Conservation (phyloP, 1,140 invertebrate genomes). For the Bicyclus anynana region DNA sequence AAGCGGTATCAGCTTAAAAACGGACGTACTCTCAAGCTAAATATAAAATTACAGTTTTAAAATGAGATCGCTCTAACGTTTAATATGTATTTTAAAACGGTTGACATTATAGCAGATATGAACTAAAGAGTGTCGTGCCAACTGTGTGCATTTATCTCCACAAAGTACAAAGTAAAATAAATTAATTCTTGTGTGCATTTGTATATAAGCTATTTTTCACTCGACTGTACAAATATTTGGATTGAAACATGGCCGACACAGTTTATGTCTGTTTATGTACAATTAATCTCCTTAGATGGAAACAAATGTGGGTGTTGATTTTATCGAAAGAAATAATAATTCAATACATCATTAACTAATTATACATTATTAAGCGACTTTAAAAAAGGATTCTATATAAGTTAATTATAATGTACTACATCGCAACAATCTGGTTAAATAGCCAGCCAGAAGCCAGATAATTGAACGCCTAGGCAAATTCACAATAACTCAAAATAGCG, state of each 20-base stretch:
- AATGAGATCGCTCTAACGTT: no score
- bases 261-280: slow-evolving; percentile 4
- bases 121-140: slow-evolving; percentile 15
- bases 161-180: slow-evolving; percentile 14
- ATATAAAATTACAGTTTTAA: no score
- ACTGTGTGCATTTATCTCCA: slow-evolving; percentile 17
- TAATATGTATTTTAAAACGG: no score
- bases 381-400: no score
- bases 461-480: no score
- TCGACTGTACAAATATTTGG: slow-evolving; percentile 19
- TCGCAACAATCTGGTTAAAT: no score
- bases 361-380: neutral
- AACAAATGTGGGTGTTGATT: neutral
- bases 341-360: neutral
- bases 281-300: slow-evolving; percentile 1
- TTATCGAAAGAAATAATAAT: neutral
- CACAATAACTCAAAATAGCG: no score
- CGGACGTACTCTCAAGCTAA: no score
- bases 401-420: no score
- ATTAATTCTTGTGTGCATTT: slow-evolving; percentile 12
- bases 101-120: slow-evolving; percentile 17
- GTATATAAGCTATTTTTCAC: slow-evolving; percentile 16
- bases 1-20: no score
- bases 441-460: no score
- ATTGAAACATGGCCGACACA: slow-evolving; percentile 18